Conservation (phyloP, 1,140 invertebrate genomes). For the Drosophila micromelanica region DNA sequence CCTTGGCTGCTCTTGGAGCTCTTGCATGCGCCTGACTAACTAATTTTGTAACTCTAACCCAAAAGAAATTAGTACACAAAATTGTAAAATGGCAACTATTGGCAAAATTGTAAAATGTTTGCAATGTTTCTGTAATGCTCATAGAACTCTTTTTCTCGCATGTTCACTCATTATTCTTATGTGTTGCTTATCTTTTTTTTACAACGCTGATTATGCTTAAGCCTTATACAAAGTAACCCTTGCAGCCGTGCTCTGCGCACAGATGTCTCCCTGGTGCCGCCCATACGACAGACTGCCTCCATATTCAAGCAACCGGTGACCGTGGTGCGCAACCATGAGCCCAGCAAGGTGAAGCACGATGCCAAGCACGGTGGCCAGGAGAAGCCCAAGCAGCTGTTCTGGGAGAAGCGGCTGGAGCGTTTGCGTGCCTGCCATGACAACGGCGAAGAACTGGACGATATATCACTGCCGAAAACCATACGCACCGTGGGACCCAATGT, state of each 20-base stretch:
- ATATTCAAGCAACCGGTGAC: slow-evolving; percentile 99
- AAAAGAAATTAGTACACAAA: not conserved
- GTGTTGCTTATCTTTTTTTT: not conserved
- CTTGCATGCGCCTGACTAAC: slow-evolving; percentile 55
- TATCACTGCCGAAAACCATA: slow-evolving; percentile 94
- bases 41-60: slow-evolving; percentile 15
- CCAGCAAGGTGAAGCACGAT: slow-evolving; percentile 93
- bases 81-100: slow-evolving; percentile 27
- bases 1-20: slow-evolving; percentile 60
- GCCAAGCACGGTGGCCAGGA: slow-evolving; percentile 93
- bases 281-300: slow-evolving; percentile 98
- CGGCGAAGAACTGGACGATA: slow-evolving; percentile 91
- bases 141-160: slow-evolving; percentile 6
- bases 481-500: slow-evolving; percentile 96
- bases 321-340: slow-evolving; percentile 92
- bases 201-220: not conserved
- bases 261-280: slow-evolving; percentile 95
- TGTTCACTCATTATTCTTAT: slow-evolving; percentile 11
- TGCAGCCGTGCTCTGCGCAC: slow-evolving; percentile 91
- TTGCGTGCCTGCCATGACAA: slow-evolving; percentile 94
- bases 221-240: slow-evolving; percentile 13
- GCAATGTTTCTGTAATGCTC: not conserved
- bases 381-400: slow-evolving; percentile 98
- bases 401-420: slow-evolving; percentile 98
- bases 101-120: slow-evolving; percentile 1